Conservation (phyloP, 2,797 vertebrate species). For the Peromyscus attwateri region DNA sequence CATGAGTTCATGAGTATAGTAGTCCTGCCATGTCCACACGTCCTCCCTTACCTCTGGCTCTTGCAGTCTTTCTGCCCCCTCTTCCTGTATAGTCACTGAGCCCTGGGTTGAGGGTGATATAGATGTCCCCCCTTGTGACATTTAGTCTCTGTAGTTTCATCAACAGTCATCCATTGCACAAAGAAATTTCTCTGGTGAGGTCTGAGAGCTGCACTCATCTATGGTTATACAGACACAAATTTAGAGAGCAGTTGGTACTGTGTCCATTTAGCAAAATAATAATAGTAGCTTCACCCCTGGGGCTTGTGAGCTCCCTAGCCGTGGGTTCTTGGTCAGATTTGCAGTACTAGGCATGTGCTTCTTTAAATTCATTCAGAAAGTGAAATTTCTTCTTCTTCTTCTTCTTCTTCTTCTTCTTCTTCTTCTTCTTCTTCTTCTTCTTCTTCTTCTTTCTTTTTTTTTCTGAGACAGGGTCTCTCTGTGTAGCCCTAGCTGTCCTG, state of each 20-base stretch:
- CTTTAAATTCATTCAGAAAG: neutral
- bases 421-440: no score
- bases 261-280: neutral
- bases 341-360: neutral
- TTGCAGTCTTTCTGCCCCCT: neutral
- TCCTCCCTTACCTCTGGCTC: neutral
- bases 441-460: no score
- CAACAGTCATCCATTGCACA: neutral
- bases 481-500: neutral
- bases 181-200: neutral
- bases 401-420: no score
- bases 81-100: neutral
- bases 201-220: neutral
- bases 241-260: neutral
- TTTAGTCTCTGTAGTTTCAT: neutral
- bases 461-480: neutral
- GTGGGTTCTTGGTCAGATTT: neutral
- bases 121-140: neutral
- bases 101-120: neutral
- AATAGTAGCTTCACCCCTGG: neutral
- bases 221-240: neutral
- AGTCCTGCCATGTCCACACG: neutral
- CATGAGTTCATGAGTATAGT: neutral
- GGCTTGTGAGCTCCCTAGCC: neutral
- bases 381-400: no score